Conservation (phyloP, 2,797 vertebrate genomes). For the Acrossocheilus fasciatus region DNA sequence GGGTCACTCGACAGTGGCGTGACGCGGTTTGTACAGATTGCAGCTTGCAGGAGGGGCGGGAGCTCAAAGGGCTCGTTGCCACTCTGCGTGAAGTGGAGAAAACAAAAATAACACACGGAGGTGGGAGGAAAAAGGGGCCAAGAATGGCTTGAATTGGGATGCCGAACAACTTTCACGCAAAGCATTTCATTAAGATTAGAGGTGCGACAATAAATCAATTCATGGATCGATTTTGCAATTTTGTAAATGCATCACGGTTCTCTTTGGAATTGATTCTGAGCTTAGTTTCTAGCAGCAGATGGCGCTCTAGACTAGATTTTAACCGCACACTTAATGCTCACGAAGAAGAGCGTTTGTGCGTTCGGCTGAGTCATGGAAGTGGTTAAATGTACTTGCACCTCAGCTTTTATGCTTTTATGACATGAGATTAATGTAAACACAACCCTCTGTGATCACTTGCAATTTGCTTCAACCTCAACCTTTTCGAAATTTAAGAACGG, state of each 20-base stretch:
- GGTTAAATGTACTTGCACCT: no score
- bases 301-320: not conserved
- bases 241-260: no score
- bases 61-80: constrained; percentile 39
- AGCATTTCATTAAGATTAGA: not conserved
- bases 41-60: constrained; percentile 59
- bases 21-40: constrained; percentile 68
- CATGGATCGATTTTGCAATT: not conserved
- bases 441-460: not conserved
- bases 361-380: no score
- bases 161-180: not conserved
- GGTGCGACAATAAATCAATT: not conserved
- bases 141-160: not conserved
- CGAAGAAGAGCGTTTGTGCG: no score
- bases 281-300: not conserved
- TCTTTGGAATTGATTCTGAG: not conserved
- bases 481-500: not conserved
- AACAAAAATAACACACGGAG: constrained; percentile 57
- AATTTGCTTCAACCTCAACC: not conserved
- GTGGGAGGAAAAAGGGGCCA: constrained; percentile 33
- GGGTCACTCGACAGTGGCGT: constrained; percentile 57
- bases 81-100: constrained; percentile 32
- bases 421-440: not conserved
- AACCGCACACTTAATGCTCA: not conserved
- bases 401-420: no score